These are phyloP conservation scores for Brachionus angularis DNA, from an alignment of 1,140 invertebrate species.

Conservation along the genomic window DNA sequence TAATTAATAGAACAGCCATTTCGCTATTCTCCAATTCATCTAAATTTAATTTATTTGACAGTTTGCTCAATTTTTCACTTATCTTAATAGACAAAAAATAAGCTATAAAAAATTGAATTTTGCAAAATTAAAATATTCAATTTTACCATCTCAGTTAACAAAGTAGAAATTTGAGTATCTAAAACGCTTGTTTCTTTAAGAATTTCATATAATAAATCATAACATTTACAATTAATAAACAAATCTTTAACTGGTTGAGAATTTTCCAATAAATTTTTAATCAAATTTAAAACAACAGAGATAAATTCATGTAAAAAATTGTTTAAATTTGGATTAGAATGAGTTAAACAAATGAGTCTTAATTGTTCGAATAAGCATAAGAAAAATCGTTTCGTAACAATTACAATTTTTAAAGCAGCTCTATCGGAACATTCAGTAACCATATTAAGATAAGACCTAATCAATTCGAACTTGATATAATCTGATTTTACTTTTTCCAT, in stretches of 20 bases:
- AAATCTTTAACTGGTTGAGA: constrained; percentile 5
- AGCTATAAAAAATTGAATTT: neutral
- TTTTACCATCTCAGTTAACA: neutral
- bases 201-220: neutral
- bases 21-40: constrained; percentile 3
- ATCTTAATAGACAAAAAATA: neutral
- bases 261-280: neutral
- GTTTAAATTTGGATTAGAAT: neutral
- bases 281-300: neutral
- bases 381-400: neutral
- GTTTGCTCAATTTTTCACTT: neutral
- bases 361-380: neutral
- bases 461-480: neutral
- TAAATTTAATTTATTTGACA: neutral
- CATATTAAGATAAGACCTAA: neutral
- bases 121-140: neutral
- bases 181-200: neutral
- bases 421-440: neutral
- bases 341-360: neutral
- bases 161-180: neutral
- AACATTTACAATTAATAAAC: neutral
- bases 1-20: neutral
- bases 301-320: neutral
- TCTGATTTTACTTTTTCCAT: neutral
- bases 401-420: neutral